Evolutionary conservation across 2,888 invertebrate species (phyloP).

Genomic region (Heliconius aoede): DNA sequence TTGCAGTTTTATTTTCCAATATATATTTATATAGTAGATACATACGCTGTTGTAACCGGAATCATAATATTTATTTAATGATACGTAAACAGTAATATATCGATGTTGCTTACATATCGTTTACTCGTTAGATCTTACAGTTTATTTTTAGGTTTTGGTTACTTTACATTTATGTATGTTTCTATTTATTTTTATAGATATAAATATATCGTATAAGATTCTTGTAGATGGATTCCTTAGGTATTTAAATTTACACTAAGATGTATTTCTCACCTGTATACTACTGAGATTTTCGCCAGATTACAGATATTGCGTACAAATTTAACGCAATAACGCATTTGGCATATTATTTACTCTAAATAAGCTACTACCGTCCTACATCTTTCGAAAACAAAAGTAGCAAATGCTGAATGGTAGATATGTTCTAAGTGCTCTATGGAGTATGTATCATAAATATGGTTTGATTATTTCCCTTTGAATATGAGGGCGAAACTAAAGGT

Average conservation of each 20-base stretch:
- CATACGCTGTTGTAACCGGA: background rate
- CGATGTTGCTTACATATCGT: conserved; percentile 19
- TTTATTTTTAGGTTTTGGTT: conserved; percentile 22
- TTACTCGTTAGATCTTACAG: conserved; percentile 32
- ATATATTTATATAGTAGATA: background rate
- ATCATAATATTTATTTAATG: conserved; percentile 39
- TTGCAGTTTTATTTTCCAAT: background rate
- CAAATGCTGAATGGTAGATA: background rate
- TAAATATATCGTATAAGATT: too few relatives aligned
- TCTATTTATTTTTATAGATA: too few relatives aligned
- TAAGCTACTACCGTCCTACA: too few relatives aligned
- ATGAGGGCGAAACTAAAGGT: background rate
- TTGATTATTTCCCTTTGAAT: background rate
- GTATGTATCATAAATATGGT: background rate
- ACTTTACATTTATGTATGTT: background rate
- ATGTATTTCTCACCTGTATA: too few relatives aligned
- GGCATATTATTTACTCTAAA: too few relatives aligned
- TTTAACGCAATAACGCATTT: too few relatives aligned
- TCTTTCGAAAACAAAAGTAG: background rate
- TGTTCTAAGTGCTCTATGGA: background rate
- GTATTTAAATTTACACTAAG: too few relatives aligned
- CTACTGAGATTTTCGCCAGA: background rate
- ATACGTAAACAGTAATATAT: conserved; percentile 31
- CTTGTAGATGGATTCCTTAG: too few relatives aligned
- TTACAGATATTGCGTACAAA: background rate